A percentile compares a stretch with the other conserved stretches of the same genome.
Evolutionary conservation across 2,888 invertebrate species (phyloP).

Genomic region (Lepetodrilus schrolli): DNA sequence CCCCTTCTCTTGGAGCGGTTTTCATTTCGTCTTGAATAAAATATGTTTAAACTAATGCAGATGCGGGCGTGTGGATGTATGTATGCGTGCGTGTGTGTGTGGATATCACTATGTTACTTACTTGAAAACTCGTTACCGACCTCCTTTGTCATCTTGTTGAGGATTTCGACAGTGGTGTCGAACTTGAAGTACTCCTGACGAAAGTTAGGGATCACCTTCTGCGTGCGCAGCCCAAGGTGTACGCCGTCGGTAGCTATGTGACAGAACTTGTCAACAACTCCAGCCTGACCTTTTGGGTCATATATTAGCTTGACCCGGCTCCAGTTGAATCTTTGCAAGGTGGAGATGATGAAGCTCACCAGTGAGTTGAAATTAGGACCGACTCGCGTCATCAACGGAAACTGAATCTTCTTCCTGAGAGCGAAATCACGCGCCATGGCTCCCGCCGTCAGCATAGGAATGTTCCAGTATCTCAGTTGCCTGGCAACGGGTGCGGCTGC

Average conservation of each 20-base stretch:
- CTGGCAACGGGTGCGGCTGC: constrained; percentile 91
- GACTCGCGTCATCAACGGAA: constrained; percentile 83
- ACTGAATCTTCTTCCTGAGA: constrained; percentile 75
- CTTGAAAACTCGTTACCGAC: constrained; percentile 52
- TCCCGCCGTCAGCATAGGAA: constrained; percentile 86
- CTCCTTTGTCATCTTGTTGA: constrained; percentile 39
- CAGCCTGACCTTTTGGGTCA: constrained; percentile 56
- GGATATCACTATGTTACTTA: constrained; percentile 38
- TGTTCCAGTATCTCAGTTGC: constrained; percentile 83
- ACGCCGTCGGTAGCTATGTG: constrained; percentile 62
- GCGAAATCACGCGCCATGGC: constrained; percentile 72
- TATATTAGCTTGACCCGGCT: constrained; percentile 54
- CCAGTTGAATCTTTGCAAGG: constrained; percentile 51
- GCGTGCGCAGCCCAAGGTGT: constrained; percentile 52
- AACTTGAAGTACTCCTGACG: constrained; percentile 54
- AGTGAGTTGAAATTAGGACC: constrained; percentile 63
- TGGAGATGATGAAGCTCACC: constrained; percentile 45
- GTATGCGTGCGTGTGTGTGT: neutral
- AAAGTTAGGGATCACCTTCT: constrained; percentile 32
- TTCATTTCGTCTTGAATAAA: no score
- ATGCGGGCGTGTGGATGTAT: no score
- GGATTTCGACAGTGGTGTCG: constrained; percentile 44
- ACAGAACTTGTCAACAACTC: constrained; percentile 55
- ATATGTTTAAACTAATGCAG: no score
- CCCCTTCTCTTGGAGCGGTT: no score